These are phyloP conservation scores for Spicauda simplicius DNA, from an alignment of 2,888 invertebrate species.

Conservation along the genomic window DNA sequence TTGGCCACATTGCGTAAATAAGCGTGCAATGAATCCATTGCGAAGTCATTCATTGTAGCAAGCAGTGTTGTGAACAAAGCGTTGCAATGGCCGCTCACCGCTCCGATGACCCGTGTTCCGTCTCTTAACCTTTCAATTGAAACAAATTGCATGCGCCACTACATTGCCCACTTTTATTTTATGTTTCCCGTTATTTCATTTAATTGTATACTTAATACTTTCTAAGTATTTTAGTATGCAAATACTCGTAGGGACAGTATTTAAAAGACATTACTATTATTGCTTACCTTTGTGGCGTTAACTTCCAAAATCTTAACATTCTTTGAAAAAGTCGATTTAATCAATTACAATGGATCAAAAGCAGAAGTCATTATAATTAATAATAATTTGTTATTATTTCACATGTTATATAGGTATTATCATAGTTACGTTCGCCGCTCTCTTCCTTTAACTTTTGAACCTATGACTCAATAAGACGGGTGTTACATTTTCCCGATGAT, in stretches of 20 bases:
- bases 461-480: no score
- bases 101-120: slow-evolving; percentile 68
- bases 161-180: slow-evolving; percentile 49
- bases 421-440: no score
- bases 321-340: no score
- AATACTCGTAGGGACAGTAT: background rate
- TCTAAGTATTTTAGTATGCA: background rate
- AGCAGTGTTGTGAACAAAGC: slow-evolving; percentile 57
- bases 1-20: background rate
- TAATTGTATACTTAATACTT: slow-evolving; percentile 3
- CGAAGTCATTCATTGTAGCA: slow-evolving; percentile 39
- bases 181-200: slow-evolving; percentile 5
- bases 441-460: no score
- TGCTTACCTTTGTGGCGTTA: no score
- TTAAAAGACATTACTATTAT: background rate
- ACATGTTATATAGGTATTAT: no score
- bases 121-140: slow-evolving; percentile 72
- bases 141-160: slow-evolving; percentile 64
- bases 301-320: no score
- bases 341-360: no score
- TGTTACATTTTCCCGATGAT: no score
- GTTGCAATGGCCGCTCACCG: slow-evolving; percentile 64
- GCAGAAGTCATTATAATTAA: no score
- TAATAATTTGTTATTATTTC: no score
- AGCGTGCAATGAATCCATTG: background rate